Base-by-base conservation (phyloP, 2,888 invertebrate species). In the Drosophila mimetica region DNA sequence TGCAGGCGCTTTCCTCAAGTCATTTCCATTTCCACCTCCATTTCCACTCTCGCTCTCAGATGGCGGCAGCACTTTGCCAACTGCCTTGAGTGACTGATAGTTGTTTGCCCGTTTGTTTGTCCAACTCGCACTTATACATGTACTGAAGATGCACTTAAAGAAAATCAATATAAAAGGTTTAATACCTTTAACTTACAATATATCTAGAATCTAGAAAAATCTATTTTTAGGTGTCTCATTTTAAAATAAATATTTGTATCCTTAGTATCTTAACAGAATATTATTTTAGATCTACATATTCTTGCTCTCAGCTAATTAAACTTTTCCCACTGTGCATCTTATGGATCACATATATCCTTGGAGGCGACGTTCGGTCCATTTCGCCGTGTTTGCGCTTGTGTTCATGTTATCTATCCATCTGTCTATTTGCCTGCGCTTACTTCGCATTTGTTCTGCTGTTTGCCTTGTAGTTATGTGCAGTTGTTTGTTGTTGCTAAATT, bases 21-120 rank as follows among this genome's bases (percentile, higher is more conserved):
- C 53, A 50, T 50, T 16, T 30, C 51, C 50, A 67, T 34, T 18
- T 8, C 50, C 63, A 50, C 25, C 34, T 39, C 36, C 18, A 67
- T 36, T 36, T 32, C 28, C 66, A 46, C 14, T 28, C 7, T 34
- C 46, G 32, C 34, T 34, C 37, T 18, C 8, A 32, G 22, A n/a
- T 18, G 42, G 67, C 53, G 64, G 67, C 53, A 64, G 64, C 73
- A 53, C 64, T 72, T 53, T 72, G 53, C 50, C 70, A 46, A 70
- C 70, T 70, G 70, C 64, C 73, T 86, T 84, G 88, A 84, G 83
- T 86, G 83, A 84, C 81, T 81, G 88, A 88, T 88, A 86, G 83
- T 88, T 83, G 88, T 80, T 84, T 86, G 81, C 72, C 64, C 71
- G 88, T 50, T 86, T 86, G 74, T 83, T 80, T 88, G 71, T 72